Percentiles rank a stretch among this genome's conserved stretches.
These are phyloP conservation scores for Adineta ricciae DNA, from an alignment of 2,888 invertebrate genomes.

Conservation along the genomic window DNA sequence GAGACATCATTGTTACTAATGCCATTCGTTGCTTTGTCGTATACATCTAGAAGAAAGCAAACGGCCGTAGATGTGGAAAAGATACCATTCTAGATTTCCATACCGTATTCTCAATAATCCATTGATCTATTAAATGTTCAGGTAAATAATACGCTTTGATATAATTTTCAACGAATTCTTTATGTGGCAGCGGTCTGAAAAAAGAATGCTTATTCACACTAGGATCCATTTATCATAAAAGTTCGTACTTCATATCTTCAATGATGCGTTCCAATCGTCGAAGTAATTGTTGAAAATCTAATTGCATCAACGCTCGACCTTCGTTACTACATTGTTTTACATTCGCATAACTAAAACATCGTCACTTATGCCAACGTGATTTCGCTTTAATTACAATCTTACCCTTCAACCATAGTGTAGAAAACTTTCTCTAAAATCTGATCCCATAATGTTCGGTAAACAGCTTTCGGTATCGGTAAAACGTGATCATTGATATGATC, in stretches of 20 bases:
- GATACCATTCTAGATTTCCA: slow-evolving; percentile 31
- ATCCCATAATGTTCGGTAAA: slow-evolving; percentile 69
- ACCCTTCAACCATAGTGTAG: slow-evolving; percentile 80
- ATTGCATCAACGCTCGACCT: slow-evolving; percentile 88
- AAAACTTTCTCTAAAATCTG: slow-evolving; percentile 74
- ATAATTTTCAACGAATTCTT: slow-evolving; percentile 80
- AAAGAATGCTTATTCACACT: too few relatives aligned
- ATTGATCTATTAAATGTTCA: slow-evolving; percentile 72
- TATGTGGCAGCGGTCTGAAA: slow-evolving; percentile 65
- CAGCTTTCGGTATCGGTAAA: slow-evolving; percentile 63
- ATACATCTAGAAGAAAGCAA: background rate
- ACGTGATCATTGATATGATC: slow-evolving; percentile 46
- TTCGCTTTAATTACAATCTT: too few relatives aligned
- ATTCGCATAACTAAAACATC: slow-evolving; percentile 54
- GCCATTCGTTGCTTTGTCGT: background rate
- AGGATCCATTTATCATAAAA: too few relatives aligned
- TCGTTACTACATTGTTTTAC: slow-evolving; percentile 88
- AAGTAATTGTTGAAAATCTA: slow-evolving; percentile 87
- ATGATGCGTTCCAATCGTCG: slow-evolving; percentile 62
- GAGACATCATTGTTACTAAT: slow-evolving; percentile 9
- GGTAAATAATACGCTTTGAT: slow-evolving; percentile 92
- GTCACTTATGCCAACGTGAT: too few relatives aligned
- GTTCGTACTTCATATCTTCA: background rate
- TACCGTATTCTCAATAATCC: slow-evolving; percentile 71
- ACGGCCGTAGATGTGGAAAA: too few relatives aligned